Percentiles rank a stretch among this genome's conserved stretches.
These are phyloP conservation scores for Lacanobia wlatinum DNA, from an alignment of 2,888 invertebrate species.

Conservation along the genomic window DNA sequence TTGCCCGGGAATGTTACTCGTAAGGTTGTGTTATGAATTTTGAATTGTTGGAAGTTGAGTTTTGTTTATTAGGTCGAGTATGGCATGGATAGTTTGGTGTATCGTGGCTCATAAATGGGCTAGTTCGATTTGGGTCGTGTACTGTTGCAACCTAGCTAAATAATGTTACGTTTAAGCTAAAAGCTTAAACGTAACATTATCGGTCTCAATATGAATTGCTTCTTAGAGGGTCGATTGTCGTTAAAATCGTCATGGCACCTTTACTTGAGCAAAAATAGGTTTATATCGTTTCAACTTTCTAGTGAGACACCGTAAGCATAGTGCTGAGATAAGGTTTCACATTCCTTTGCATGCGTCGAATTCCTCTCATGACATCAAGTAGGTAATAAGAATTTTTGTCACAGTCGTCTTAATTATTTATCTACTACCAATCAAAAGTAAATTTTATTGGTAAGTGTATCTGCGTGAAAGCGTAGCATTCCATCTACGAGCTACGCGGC, in stretches of 20 bases:
- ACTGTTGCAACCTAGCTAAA: too few relatives aligned
- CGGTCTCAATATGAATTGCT: neutral
- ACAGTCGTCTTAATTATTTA: neutral
- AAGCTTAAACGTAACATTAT: neutral
- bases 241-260: neutral
- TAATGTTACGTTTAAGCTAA: too few relatives aligned
- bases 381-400: neutral
- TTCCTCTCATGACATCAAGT: neutral
- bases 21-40: conserved; percentile 51
- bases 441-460: conserved; percentile 18
- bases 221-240: neutral
- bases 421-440: neutral
- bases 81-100: neutral
- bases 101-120: neutral
- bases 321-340: neutral
- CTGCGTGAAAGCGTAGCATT: conserved; percentile 19
- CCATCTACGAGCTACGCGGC: neutral
- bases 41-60: conserved; percentile 29
- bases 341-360: neutral
- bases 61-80: conserved; percentile 24
- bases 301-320: neutral
- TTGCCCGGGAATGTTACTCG: conserved; percentile 44
- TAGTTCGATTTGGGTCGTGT: neutral
- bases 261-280: neutral
- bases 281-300: neutral